These are phyloP conservation scores for Connochaetes taurinus DNA, from an alignment of 2,113 vertebrate species.

Conservation along the genomic window DNA sequence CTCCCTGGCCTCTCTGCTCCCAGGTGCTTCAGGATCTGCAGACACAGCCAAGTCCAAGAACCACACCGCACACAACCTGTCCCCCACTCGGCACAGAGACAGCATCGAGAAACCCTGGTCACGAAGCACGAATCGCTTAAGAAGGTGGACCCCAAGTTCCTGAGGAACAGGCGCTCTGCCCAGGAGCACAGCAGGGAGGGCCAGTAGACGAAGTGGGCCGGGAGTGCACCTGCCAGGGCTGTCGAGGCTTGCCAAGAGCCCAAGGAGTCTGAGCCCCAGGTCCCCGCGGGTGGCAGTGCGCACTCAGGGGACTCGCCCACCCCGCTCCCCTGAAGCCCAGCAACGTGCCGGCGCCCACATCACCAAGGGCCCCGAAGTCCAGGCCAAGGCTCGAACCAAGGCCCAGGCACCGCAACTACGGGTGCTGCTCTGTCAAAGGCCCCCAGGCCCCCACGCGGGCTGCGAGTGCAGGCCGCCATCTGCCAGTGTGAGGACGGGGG, in stretches of 20 bases:
- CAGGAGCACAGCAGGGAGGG: neutral
- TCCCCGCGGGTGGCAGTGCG: too few species aligned
- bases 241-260: neutral
- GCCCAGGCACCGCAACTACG: neutral
- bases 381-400: neutral
- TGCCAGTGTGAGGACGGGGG: neutral
- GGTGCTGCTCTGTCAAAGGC: neutral
- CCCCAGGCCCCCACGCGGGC: neutral
- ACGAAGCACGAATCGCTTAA: neutral
- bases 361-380: neutral
- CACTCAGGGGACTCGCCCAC: too few species aligned
- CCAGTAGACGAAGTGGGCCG: rapidly evolving
- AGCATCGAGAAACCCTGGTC: neutral
- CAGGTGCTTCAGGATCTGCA: neutral
- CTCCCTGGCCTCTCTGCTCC: neutral
- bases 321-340: rapidly evolving
- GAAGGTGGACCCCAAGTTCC: neutral
- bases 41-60: neutral
- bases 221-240: rapidly evolving
- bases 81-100: neutral
- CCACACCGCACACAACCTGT: too few species aligned
- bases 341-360: rapidly evolving
- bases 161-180: neutral
- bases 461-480: neutral
- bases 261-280: neutral